Evolutionary conservation across 2,888 invertebrate genomes (phyloP), one percentile per base, ranked within the genome.

Genomic region (Conistra vaccinii): DNA sequence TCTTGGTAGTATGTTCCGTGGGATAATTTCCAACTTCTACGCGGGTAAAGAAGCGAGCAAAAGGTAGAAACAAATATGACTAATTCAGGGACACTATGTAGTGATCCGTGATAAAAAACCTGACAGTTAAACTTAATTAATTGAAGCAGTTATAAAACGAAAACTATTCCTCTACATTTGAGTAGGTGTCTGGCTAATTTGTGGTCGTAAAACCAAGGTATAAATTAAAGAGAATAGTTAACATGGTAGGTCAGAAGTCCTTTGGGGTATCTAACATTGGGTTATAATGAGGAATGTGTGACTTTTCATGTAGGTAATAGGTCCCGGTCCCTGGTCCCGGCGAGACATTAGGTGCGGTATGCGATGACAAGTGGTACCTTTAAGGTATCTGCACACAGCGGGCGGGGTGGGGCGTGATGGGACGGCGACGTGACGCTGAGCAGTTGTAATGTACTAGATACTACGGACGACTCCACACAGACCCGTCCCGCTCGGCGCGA

Each of bases 211-310:
- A 76, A 69, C 17, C 0, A 1, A 32, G 17, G n/a, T 35, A 60
- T 62, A 53, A n/a, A 61, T 79, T 48, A 39, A 69, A 35, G 10
- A 53, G n/a, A 69, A 78, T 32, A 29, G 4, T 26, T 78, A 5
- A 53, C 32, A 32, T 66, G 66, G 6, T 14, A 51, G 32, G 39
- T 58, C 17, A 20, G 1, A 42, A n/a, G 14, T 32, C 53, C 45
- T 78, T 61, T 53, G 51, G 9, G 39, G 4, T 14, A 42, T 5
- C 35, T 14, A 61, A 23, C 14, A 20, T 32, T 61, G 23, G 14
- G 6, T 45, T 45, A 12, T 45, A 53, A 53, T 58, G 42, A 78
- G 42, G 6, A 42, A 58, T 68, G 32, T 29, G 48, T 26, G 20
- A 51, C 6, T 9, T 58, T 66, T 51, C 9, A 48, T 76, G 4